Evolutionary conservation across 1,140 invertebrate genomes (phyloP), one percentile per base, ranked within the genome.

Genomic region (Zaprionus inermis): DNA sequence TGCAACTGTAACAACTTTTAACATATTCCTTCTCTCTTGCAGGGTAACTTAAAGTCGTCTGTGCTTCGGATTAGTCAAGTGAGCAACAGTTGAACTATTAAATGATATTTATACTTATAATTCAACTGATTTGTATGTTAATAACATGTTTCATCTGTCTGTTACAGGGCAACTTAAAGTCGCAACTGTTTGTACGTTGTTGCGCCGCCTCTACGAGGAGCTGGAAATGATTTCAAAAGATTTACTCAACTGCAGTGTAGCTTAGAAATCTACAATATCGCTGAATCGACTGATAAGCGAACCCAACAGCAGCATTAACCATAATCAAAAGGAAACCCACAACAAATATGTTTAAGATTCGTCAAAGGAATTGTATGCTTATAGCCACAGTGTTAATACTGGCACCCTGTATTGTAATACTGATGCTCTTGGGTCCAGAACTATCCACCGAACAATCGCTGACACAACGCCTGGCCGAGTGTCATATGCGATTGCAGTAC

Each of bases 401-500:
- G 75, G 81, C 94, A 67, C 94, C 94, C 22, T 94, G 93, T 86
- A 93, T 93, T 71, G 79, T 93, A 36, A 93, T 94, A 77, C 88
- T 94, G 32, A 91, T 94, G 79, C 59, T 91, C 36, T 82, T 91
- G 90, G 90, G 86, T 67, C 90, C 91, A 72, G 92, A 92, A 83
- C 60, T 95, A 81, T 94, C 93, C 66, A 94, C 94, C 65, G 96
- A 96, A 84, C 94, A 95, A 78, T 92, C 94, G 66, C 92, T 97
- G 80, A 94, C 95, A 52, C 94, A 95, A 90, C 93, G 94, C 56
- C 92, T 96, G 74, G 95, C 95, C 22, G 95, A 96, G 71, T 93
- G 96, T 76, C 95, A 95, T 65, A 94, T 95, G 54, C 94, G 95
- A 24, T 89, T 97, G 12, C 94, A 96, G 78, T 96, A 95, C 79